These are phyloP conservation scores for Malacoctenus gilli DNA, from an alignment of 2,797 vertebrate genomes.

Conservation along the genomic window DNA sequence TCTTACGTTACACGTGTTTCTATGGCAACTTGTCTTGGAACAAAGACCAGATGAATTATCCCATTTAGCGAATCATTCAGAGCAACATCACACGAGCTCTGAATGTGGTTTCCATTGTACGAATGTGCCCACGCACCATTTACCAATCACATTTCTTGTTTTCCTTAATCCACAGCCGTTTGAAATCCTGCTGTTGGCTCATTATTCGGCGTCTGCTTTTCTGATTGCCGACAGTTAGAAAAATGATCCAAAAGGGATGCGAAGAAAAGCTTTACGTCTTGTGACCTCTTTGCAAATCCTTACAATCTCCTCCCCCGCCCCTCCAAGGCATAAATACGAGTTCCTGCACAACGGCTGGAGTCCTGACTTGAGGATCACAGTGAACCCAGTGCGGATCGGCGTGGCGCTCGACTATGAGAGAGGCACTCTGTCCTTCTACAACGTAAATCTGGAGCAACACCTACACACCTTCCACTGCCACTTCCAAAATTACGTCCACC, in stretches of 20 bases:
- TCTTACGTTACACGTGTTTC: constrained; percentile 55
- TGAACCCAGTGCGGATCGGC: constrained; percentile 85
- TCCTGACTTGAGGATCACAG: constrained; percentile 90
- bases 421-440: constrained; percentile 89
- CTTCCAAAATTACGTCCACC: constrained; percentile 85
- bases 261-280: constrained; percentile 1
- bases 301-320: background rate
- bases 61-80: constrained; percentile 37
- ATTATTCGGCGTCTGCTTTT: constrained; percentile 29
- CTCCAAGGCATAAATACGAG: constrained; percentile 88
- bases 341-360: constrained; percentile 88
- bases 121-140: constrained; percentile 23
- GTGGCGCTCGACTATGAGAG: constrained; percentile 88
- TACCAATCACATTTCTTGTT: constrained; percentile 29
- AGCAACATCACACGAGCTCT: constrained; percentile 21
- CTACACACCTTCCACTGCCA: constrained; percentile 85
- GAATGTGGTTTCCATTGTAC: constrained; percentile 26
- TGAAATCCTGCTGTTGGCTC: constrained; percentile 34
- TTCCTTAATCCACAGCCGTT: constrained; percentile 40
- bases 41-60: constrained; percentile 43
- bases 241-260: constrained; percentile 11
- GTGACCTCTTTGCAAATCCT: background rate
- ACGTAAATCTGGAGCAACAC: constrained; percentile 86
- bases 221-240: constrained; percentile 1
- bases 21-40: constrained; percentile 59